Percentiles rank a stretch among this genome's conserved stretches.
phyloP scores from a whole-genome alignment of 2,797 vertebrate genomes.

The Melanotaenia maccullochi region DNA sequence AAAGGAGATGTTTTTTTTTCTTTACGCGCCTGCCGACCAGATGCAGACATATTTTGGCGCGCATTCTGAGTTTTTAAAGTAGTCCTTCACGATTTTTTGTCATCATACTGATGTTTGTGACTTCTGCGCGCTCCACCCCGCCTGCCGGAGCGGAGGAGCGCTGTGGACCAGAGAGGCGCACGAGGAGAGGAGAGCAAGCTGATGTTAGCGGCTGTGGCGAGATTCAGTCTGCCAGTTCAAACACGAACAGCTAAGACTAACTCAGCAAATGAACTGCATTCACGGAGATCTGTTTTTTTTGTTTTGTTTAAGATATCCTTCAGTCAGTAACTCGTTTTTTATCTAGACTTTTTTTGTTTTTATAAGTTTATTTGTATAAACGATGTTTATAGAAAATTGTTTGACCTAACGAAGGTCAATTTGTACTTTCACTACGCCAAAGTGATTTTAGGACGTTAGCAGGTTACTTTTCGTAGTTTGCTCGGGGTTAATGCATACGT shows the following conservation, averaged over 20 bases:
- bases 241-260: conserved; percentile 12
- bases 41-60: conserved; percentile 21
- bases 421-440: conserved; percentile 9
- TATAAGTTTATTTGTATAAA: background rate
- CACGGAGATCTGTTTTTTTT: background rate
- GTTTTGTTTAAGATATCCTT: background rate
- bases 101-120: conserved; percentile 47
- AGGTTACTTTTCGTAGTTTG: conserved; percentile 18
- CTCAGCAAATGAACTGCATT: background rate
- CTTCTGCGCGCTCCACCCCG: conserved; percentile 62
- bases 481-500: conserved; percentile 25
- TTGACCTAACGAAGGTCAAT: conserved; percentile 12
- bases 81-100: conserved; percentile 13
- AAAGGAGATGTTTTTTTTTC: conserved; percentile 8
- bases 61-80: conserved; percentile 31
- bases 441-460: conserved; percentile 46
- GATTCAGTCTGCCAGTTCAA: conserved; percentile 25
- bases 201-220: conserved; percentile 55
- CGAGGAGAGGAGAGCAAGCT: conserved; percentile 52
- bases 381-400: background rate
- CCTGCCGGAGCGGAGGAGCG: conserved; percentile 47
- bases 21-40: conserved; percentile 1
- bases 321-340: background rate
- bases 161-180: conserved; percentile 48
- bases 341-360: background rate